Conservation (phyloP, 2,888 invertebrate species). For the Thymelicus lineola region DNA sequence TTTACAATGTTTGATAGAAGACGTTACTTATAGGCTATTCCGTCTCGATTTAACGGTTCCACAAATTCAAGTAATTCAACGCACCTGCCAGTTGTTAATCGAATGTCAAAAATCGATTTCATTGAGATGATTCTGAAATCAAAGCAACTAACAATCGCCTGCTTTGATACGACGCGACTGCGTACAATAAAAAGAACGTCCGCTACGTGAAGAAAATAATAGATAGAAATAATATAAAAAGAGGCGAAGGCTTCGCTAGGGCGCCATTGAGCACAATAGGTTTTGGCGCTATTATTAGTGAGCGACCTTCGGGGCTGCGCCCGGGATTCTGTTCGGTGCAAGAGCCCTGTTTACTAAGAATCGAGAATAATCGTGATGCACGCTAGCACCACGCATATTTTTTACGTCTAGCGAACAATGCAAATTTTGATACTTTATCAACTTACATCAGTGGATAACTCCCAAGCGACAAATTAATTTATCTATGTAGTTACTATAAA, state of each 20-base stretch:
- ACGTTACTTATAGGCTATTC: too few species aligned
- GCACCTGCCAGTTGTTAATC: not conserved
- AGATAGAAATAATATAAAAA: slow-evolving; percentile 47
- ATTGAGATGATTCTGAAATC: too few species aligned
- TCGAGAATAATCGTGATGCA: slow-evolving; percentile 70
- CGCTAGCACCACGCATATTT: slow-evolving; percentile 70
- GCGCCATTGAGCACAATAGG: slow-evolving; percentile 56
- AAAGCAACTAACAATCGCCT: too few species aligned
- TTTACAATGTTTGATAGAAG: too few species aligned
- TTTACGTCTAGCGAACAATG: slow-evolving; percentile 48
- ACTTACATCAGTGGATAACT: not conserved
- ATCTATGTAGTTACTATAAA: not conserved
- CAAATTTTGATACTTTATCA: slow-evolving; percentile 11
- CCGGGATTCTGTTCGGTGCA: slow-evolving; percentile 63
- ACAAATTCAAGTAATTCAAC: too few species aligned
- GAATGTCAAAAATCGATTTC: slow-evolving; percentile 1
- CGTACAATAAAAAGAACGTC: slow-evolving; percentile 40
- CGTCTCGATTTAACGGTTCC: too few species aligned
- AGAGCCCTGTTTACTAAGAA: slow-evolving; percentile 76
- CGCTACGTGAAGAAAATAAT: slow-evolving; percentile 52
- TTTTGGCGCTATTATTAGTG: slow-evolving; percentile 58
- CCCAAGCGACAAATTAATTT: not conserved
- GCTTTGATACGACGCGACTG: too few species aligned
- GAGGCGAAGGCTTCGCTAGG: slow-evolving; percentile 40
- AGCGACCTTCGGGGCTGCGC: slow-evolving; percentile 71